These are phyloP conservation scores for Agriopis leucophaearia DNA, from an alignment of 2,888 invertebrate species.

Conservation along the genomic window DNA sequence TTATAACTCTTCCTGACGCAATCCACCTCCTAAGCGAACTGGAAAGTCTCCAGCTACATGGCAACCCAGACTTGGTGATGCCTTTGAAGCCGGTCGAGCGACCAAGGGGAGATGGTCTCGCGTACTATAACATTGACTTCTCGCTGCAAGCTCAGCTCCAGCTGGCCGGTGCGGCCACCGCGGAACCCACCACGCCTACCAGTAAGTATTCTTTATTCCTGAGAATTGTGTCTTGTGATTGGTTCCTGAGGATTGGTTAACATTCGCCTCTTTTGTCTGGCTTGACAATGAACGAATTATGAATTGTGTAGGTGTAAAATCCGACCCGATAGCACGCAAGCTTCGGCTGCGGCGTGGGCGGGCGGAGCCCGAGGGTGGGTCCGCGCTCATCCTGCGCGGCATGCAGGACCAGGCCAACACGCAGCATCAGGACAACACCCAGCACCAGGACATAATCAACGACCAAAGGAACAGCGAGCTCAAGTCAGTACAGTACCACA, in stretches of 20 bases:
- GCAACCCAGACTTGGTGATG: slow-evolving; percentile 98
- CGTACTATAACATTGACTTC: slow-evolving; percentile 99
- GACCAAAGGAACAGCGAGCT: slow-evolving; percentile 87
- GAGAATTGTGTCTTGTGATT: too few species aligned
- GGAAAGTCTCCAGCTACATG: slow-evolving; percentile 95
- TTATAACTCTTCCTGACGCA: slow-evolving; percentile 98
- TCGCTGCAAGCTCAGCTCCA: slow-evolving; percentile 97
- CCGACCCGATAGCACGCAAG: slow-evolving; percentile 97
- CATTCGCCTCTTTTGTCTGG: too few species aligned
- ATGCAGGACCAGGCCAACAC: slow-evolving; percentile 89
- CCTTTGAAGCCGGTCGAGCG: slow-evolving; percentile 95
- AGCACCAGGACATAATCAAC: slow-evolving; percentile 88
- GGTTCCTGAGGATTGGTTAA: too few species aligned
- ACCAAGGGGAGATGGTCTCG: slow-evolving; percentile 92
- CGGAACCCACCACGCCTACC: slow-evolving; percentile 89
- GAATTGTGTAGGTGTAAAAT: slow-evolving; percentile 64
- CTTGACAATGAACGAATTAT: not conserved
- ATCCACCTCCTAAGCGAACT: slow-evolving; percentile 97
- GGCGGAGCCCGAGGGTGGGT: slow-evolving; percentile 89
- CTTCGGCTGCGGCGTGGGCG: slow-evolving; percentile 94
- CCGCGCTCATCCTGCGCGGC: slow-evolving; percentile 95
- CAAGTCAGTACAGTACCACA: slow-evolving; percentile 84
- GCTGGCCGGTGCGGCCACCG: slow-evolving; percentile 95
- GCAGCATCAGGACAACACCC: slow-evolving; percentile 88
- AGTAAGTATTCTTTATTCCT: slow-evolving; percentile 79